These are phyloP conservation scores for Urocitellus parryii DNA, from an alignment of 2,113 vertebrate genomes.

Conservation along the genomic window DNA sequence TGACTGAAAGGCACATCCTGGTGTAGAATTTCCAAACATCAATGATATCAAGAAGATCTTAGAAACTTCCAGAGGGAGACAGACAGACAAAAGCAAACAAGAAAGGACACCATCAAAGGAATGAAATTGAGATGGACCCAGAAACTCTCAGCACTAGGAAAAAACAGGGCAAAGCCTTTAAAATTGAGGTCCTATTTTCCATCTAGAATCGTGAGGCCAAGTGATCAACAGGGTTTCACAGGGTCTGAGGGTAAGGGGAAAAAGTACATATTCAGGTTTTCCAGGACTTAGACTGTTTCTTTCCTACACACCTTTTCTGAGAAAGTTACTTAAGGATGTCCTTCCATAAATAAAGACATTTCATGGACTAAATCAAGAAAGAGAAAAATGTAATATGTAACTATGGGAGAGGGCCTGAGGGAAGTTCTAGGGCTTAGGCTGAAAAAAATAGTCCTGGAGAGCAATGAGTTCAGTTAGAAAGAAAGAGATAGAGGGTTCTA, in stretches of 20 bases:
- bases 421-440: background rate
- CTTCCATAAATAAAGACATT: background rate
- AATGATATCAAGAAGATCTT: background rate
- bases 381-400: too few species aligned
- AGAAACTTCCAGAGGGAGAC: background rate
- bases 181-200: background rate
- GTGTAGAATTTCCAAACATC: background rate
- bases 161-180: background rate
- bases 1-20: background rate
- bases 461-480: background rate
- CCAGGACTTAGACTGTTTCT: background rate
- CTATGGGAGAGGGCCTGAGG: background rate
- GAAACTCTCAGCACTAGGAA: background rate
- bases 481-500: background rate
- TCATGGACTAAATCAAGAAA: background rate
- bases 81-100: background rate
- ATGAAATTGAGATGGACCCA: background rate
- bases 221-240: background rate
- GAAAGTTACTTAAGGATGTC: background rate
- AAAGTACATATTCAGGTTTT: background rate
- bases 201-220: background rate
- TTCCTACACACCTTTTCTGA: background rate
- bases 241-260: background rate
- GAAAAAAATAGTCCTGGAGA: background rate
- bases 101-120: background rate